Evolutionary conservation across 2,888 invertebrate genomes (phyloP), one percentile per base, ranked within the genome.

Genomic region (Byasa hedistus): DNA sequence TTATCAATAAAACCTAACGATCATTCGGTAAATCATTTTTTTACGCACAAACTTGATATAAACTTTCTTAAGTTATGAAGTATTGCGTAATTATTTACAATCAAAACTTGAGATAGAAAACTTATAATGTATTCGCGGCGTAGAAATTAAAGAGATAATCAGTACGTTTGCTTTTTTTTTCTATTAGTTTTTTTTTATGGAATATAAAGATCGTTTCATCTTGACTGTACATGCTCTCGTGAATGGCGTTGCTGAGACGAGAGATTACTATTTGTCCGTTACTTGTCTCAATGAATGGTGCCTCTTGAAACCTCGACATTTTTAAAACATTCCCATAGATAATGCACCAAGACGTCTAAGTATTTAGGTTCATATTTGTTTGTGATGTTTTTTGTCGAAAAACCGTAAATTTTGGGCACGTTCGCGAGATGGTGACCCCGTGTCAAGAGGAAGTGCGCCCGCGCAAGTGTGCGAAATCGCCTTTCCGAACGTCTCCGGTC

Each of bases 211-310:
- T 27, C 58, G 51, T 68, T 61, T 69, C 66, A 68, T 54, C 70
- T 68, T 74, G 85, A 85, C 72, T 78, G 83, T 88, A 87, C 87
- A 62, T 70, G 76, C 70, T 78, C 79, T 84, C 80, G 87, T 89
- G 89, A 89, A 89, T 89, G 89, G 87, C 86, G 83, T 79, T 81
- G 84, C 79, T 83, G 82, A 84, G 86, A 83, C 82, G 75, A 80
- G 79, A 86, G 85, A 86, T 85, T 86, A 89, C 87, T 89, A 89
- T 88, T 86, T 86, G 85, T 82, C 89, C 89, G 89, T 89, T 89
- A 89, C 85, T 89, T 86, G 83, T 86, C 86, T 90, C 84, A 89
- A 89, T 90, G 89, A 89, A 89, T 88, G 86, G 85, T 85, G 81
- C 81, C 83, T 84, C 82, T 79, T 79, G 79, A 81, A 72, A 73